These are phyloP conservation scores for Hydractinia echinata DNA, from an alignment of 30 jellyfish, hydroid and myxozoan species.

Conservation along the genomic window DNA sequence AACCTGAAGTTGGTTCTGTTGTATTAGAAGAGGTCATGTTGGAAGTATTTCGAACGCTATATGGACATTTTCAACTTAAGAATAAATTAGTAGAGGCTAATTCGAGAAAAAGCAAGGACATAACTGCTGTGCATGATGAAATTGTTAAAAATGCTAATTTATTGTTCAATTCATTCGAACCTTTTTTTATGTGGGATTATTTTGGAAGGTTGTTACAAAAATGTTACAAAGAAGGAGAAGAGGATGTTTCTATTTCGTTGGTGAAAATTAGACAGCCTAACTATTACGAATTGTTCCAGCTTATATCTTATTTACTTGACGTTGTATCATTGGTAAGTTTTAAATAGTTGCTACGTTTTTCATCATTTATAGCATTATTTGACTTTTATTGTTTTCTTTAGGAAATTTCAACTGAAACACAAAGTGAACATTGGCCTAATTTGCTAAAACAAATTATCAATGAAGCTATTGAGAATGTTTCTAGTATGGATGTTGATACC, in stretches of 20 bases:
- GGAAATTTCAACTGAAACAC: constrained; percentile 78
- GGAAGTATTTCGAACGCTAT: constrained; percentile 75
- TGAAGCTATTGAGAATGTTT: constrained; percentile 39
- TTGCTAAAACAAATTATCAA: constrained; percentile 43
- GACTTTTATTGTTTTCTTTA: constrained; percentile 3
- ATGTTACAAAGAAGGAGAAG: constrained; percentile 16
- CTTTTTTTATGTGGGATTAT: constrained; percentile 86
- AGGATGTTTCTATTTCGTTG: constrained; percentile 6
- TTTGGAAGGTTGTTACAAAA: constrained; percentile 46
- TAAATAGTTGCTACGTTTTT: not conserved
- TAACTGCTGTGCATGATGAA: constrained; percentile 39
- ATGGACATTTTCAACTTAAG: constrained; percentile 23
- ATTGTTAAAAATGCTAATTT: constrained; percentile 73
- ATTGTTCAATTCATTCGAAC: constrained; percentile 76
- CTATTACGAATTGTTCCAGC: constrained; percentile 46
- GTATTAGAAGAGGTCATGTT: constrained; percentile 71
- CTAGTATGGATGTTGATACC: constrained; percentile 28
- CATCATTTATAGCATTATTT: not conserved
- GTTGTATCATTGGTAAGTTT: constrained; percentile 76
- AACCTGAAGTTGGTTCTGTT: constrained; percentile 89
- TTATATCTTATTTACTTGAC: constrained; percentile 69
- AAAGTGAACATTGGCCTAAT: constrained; percentile 90
- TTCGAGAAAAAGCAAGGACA: constrained; percentile 21
- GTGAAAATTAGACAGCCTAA: constrained; percentile 47
- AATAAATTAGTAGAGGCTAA: constrained; percentile 6